phyloP scores from a whole-genome alignment of 2,888 invertebrate genomes.

The Atherix ibis region DNA sequence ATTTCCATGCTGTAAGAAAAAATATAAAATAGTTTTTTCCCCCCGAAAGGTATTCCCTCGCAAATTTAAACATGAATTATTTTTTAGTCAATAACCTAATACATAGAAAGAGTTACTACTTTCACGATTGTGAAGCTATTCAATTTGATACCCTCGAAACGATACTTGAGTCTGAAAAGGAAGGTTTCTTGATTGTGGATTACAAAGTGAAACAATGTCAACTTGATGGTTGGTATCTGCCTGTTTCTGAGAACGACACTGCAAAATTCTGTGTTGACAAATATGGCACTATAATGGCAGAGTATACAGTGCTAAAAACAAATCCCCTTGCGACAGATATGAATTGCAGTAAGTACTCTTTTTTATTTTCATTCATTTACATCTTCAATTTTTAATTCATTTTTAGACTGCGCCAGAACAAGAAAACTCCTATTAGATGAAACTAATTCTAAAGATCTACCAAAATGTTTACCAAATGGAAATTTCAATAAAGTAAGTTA shows the following conservation, averaged over 20 bases:
- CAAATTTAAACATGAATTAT: too few relatives aligned
- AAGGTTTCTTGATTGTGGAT: slow-evolving; percentile 24
- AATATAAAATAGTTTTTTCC: too few relatives aligned
- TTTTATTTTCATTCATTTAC: too few relatives aligned
- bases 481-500: slow-evolving; percentile 35
- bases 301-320: slow-evolving; percentile 33
- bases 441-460: slow-evolving; percentile 32
- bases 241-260: slow-evolving; percentile 24
- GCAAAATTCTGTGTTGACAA: slow-evolving; percentile 44
- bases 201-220: slow-evolving; percentile 33
- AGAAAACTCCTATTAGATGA: slow-evolving; percentile 30
- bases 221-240: slow-evolving; percentile 35
- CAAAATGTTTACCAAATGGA: slow-evolving; percentile 45
- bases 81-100: neutral
- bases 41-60: too few relatives aligned
- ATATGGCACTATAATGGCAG: slow-evolving; percentile 36
- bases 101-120: slow-evolving; percentile 28
- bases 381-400: too few relatives aligned
- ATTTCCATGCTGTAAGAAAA: slow-evolving; percentile 34
- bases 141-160: slow-evolving; percentile 21
- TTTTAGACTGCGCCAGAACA: slow-evolving; percentile 47
- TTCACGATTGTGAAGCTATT: slow-evolving; percentile 30
- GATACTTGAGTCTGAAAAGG: slow-evolving; percentile 20
- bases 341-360: slow-evolving; percentile 47
- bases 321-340: slow-evolving; percentile 33